A percentile compares a stretch with the other conserved stretches of the same genome.
Conservation (phyloP, 2,797 vertebrate species). For the Psittacula derbiana region DNA sequence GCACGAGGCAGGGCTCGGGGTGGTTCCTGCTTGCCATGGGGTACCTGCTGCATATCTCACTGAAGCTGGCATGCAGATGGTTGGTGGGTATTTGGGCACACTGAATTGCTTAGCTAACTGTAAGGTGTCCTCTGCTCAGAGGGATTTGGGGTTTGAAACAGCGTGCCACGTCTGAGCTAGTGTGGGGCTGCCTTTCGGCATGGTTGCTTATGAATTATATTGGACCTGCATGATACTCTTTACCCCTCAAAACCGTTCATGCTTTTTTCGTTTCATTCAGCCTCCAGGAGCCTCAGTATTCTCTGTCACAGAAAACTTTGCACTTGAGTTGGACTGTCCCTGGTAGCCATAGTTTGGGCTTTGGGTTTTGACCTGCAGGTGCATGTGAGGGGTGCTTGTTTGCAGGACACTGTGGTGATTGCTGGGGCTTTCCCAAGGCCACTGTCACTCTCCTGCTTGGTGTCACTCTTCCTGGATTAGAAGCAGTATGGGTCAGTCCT, state of each 20-base stretch:
- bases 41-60: background rate
- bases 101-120: background rate
- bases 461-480: background rate
- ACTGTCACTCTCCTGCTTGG: background rate
- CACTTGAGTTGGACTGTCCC: background rate
- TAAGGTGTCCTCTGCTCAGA: background rate
- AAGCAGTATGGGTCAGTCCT: background rate
- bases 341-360: background rate
- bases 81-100: background rate
- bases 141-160: background rate
- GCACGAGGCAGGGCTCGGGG: rapidly evolving
- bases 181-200: background rate
- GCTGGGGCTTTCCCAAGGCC: background rate
- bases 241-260: background rate
- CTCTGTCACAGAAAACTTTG: background rate
- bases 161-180: rapidly evolving
- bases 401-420: background rate
- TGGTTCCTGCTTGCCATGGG: background rate
- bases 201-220: background rate
- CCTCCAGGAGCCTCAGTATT: background rate
- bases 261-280: background rate
- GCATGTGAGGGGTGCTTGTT: background rate
- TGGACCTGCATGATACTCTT: background rate
- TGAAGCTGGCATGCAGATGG: background rate
- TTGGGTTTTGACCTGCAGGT: background rate